Evolutionary conservation across 1,140 invertebrate genomes (phyloP).

Genomic region (Neodiprion pinetum): DNA sequence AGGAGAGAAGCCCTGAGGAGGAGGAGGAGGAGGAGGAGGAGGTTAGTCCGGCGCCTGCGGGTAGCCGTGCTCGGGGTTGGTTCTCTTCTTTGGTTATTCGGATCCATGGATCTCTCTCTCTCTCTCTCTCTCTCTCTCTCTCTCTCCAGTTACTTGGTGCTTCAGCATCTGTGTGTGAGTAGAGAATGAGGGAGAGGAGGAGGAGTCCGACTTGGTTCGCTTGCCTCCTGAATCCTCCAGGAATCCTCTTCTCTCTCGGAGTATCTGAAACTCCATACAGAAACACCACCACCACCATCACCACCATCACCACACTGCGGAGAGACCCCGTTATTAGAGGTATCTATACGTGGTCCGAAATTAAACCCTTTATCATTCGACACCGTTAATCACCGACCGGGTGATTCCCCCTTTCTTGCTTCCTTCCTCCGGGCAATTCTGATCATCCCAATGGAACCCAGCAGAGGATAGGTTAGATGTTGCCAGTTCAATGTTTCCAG

Average conservation of each 20-base stretch:
- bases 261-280: slow-evolving; percentile 20
- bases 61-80: too few relatives aligned
- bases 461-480: too few relatives aligned
- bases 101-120: neutral
- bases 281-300: neutral
- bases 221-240: neutral
- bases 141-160: slow-evolving; percentile 7
- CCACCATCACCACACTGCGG: neutral
- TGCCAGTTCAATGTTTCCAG: too few relatives aligned
- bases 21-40: slow-evolving; percentile 29
- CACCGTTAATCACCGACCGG: slow-evolving; percentile 36
- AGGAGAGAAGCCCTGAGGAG: slow-evolving; percentile 1
- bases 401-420: too few relatives aligned
- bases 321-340: slow-evolving; percentile 21
- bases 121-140: neutral
- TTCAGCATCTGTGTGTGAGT: neutral
- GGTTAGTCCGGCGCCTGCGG: too few relatives aligned
- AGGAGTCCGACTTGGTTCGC: too few relatives aligned
- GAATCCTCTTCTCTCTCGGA: slow-evolving; percentile 19
- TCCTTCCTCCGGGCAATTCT: slow-evolving; percentile 26
- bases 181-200: too few relatives aligned
- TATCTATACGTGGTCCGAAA: slow-evolving; percentile 31
- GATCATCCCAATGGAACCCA: neutral
- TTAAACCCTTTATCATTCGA: slow-evolving; percentile 47
- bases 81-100: neutral